Conservation (phyloP, 2,113 vertebrate species). For the Engystomops pustulosus region DNA sequence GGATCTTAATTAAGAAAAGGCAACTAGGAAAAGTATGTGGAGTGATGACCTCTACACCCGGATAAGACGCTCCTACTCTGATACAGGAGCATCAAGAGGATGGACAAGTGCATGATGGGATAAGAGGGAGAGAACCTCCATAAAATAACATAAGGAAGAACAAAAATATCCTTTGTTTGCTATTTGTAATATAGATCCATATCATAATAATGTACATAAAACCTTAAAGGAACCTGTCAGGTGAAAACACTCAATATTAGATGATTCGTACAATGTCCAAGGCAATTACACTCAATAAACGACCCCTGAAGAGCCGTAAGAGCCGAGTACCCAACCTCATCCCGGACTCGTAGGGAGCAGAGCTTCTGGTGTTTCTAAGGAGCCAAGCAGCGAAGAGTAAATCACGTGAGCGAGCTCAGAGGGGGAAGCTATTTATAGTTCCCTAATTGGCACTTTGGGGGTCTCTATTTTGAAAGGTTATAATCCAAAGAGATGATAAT, state of each 20-base stretch:
- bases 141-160: no score
- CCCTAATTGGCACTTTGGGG: conserved; percentile 12
- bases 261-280: not conserved
- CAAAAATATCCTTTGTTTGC: not conserved
- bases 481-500: not conserved
- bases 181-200: not conserved
- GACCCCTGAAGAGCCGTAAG: not conserved
- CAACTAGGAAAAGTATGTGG: no score
- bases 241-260: not conserved
- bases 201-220: not conserved
- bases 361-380: not conserved
- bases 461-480: not conserved
- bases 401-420: not conserved
- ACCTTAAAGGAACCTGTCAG: not conserved
- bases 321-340: not conserved
- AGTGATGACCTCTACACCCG: no score
- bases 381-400: not conserved
- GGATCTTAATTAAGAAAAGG: no score
- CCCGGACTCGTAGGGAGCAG: not conserved
- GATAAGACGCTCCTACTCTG: not conserved
- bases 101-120: no score
- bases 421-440: not conserved
- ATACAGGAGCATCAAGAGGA: no score
- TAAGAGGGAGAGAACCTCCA: no score
- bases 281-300: not conserved